phyloP scores from a whole-genome alignment of 2,888 invertebrate species.

The Clunio marinus region DNA sequence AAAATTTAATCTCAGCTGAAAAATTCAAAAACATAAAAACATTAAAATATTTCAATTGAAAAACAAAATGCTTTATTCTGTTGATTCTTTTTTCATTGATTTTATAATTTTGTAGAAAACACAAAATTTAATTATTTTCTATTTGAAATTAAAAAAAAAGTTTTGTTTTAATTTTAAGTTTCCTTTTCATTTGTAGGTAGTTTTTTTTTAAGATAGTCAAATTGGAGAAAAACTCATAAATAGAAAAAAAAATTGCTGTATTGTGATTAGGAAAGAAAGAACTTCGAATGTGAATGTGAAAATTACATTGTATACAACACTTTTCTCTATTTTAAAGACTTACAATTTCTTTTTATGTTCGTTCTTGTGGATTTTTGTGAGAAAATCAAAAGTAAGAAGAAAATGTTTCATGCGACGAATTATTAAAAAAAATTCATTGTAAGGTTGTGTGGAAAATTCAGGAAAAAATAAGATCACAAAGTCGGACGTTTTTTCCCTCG shows the following conservation, averaged over 20 bases:
- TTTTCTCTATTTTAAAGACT: neutral
- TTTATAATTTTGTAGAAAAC: neutral
- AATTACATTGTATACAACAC: neutral
- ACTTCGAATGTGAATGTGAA: neutral
- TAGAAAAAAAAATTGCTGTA: neutral
- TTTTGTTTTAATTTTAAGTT: neutral
- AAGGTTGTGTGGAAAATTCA: slow-evolving; percentile 3
- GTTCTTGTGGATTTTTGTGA: neutral
- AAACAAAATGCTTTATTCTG: neutral
- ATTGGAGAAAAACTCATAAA: neutral
- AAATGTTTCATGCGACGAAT: neutral
- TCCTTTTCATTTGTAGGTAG: too few relatives aligned
- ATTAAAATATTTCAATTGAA: too few relatives aligned
- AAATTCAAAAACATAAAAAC: too few relatives aligned
- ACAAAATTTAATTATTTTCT: neutral
- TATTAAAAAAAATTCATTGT: neutral
- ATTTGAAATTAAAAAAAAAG: neutral
- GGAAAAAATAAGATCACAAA: slow-evolving; percentile 28
- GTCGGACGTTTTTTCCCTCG: slow-evolving; percentile 12
- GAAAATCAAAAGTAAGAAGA: neutral
- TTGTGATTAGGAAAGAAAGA: neutral
- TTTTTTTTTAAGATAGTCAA: neutral
- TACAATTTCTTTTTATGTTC: neutral
- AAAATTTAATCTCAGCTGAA: too few relatives aligned
- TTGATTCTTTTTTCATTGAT: neutral